These are phyloP conservation scores for Zonitis immaculata DNA, from an alignment of 2,888 invertebrate genomes.

Conservation along the genomic window DNA sequence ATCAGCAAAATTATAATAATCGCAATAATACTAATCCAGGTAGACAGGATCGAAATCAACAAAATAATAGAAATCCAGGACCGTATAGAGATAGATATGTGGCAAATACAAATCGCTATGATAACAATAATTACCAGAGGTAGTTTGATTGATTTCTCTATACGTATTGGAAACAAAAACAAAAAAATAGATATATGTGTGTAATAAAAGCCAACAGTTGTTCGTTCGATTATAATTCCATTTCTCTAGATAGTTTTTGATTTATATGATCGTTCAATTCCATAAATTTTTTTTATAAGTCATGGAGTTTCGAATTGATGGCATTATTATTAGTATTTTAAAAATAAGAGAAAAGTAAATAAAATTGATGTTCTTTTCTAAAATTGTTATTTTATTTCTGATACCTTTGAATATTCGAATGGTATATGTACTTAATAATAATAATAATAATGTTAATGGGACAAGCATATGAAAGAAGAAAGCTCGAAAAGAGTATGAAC, in stretches of 20 bases:
- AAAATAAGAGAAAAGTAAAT: not conserved
- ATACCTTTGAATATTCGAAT: too few relatives aligned
- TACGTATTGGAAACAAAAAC: not conserved
- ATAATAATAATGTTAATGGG: not conserved
- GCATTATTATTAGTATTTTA: not conserved
- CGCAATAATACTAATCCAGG: constrained; percentile 12
- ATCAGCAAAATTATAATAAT: constrained; percentile 8
- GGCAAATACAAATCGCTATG: not conserved
- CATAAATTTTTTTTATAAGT: not conserved
- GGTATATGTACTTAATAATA: not conserved
- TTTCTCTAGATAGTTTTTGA: not conserved
- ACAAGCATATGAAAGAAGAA: not conserved
- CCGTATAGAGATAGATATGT: constrained; percentile 39
- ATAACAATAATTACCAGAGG: constrained; percentile 5
- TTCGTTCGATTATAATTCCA: not conserved
- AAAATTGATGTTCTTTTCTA: not conserved
- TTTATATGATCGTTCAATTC: not conserved
- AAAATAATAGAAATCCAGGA: constrained; percentile 34
- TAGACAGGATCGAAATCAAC: constrained; percentile 8
- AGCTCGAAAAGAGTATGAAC: constrained; percentile 5
- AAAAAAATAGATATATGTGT: constrained; percentile 2
- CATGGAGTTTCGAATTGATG: not conserved
- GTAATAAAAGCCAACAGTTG: not conserved
- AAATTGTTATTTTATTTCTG: not conserved
- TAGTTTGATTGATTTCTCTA: not conserved